Conservation (phyloP, 1,140 invertebrate species). For the Piezodorus guildinii region DNA sequence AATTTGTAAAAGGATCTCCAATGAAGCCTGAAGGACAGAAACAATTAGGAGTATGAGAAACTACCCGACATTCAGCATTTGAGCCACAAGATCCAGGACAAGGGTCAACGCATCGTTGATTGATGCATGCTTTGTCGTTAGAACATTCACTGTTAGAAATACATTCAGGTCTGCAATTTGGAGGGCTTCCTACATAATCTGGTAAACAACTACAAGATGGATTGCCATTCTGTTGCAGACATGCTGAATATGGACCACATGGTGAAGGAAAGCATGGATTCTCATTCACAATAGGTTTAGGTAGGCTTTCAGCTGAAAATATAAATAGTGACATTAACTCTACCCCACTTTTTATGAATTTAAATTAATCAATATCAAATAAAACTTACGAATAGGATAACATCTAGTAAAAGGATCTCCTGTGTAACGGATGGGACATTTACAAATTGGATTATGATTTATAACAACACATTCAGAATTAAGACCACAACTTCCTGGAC, state of each 20-base stretch:
- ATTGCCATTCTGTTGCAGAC: constrained; percentile 42
- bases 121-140: constrained; percentile 47
- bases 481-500: constrained; percentile 60
- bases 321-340: not conserved
- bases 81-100: constrained; percentile 61
- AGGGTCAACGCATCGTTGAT: constrained; percentile 54
- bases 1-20: constrained; percentile 57
- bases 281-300: constrained; percentile 31
- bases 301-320: constrained; percentile 25
- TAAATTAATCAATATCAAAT: not conserved
- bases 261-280: constrained; percentile 54
- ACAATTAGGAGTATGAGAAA: constrained; percentile 52
- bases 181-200: constrained; percentile 53
- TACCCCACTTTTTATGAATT: not conserved
- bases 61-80: constrained; percentile 47
- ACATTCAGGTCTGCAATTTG: constrained; percentile 57
- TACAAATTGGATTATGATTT: constrained; percentile 52
- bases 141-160: constrained; percentile 50
- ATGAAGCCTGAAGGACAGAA: constrained; percentile 51
- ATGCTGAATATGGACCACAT: constrained; percentile 57
- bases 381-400: constrained; percentile 34
- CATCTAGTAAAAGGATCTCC: constrained; percentile 53
- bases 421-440: constrained; percentile 43
- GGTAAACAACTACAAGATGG: constrained; percentile 51
- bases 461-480: constrained; percentile 55